phyloP scores from a whole-genome alignment of 2,888 invertebrate genomes.

The Chironomus riparius region DNA sequence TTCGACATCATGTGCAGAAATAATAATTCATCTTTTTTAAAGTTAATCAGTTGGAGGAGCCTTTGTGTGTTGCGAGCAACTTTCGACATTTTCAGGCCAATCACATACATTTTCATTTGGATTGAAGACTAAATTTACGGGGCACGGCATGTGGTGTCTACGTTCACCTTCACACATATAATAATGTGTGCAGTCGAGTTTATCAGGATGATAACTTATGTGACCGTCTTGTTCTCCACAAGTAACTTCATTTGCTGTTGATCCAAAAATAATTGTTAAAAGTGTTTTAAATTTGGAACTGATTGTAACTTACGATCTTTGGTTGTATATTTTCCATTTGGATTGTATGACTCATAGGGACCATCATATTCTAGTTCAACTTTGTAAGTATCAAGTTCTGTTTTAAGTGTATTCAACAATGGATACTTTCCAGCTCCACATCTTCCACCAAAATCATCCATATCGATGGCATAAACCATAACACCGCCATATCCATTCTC shows the following conservation, averaged over 20 bases:
- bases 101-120: slow-evolving; percentile 89
- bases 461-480: slow-evolving; percentile 92
- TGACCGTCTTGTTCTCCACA: slow-evolving; percentile 94
- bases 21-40: neutral
- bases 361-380: slow-evolving; percentile 77
- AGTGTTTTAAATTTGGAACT: too few relatives aligned
- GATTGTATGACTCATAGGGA: slow-evolving; percentile 66
- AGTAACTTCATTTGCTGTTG: slow-evolving; percentile 72
- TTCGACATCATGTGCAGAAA: too few relatives aligned
- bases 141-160: slow-evolving; percentile 94
- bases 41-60: neutral
- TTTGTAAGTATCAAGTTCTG: slow-evolving; percentile 73
- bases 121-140: slow-evolving; percentile 85
- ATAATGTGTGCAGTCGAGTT: slow-evolving; percentile 86
- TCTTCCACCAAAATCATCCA: slow-evolving; percentile 88
- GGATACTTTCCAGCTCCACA: slow-evolving; percentile 90
- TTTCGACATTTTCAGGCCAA: slow-evolving; percentile 92
- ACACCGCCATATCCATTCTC: slow-evolving; percentile 92
- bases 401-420: slow-evolving; percentile 74
- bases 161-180: slow-evolving; percentile 95
- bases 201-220: slow-evolving; percentile 85
- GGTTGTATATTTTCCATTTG: slow-evolving; percentile 69
- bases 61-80: slow-evolving; percentile 53
- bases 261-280: slow-evolving; percentile 19
- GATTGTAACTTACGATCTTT: slow-evolving; percentile 67